A percentile compares a stretch with the other conserved stretches of the same genome.
These are phyloP conservation scores for Zosterops pallidus DNA, from an alignment of 2,113 vertebrate species.

Conservation along the genomic window DNA sequence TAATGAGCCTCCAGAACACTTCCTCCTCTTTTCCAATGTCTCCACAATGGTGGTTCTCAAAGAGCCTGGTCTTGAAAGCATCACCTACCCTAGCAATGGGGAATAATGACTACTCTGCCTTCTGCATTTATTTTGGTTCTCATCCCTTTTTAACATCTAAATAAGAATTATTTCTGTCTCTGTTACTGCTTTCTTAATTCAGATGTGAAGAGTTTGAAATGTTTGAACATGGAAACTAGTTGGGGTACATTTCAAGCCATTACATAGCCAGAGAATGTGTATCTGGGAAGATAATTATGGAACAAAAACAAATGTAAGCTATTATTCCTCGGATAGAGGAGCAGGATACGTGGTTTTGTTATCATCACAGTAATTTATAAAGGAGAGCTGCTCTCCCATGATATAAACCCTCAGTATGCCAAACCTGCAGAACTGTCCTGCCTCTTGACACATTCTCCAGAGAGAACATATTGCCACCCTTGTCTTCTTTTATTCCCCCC, in stretches of 20 bases:
- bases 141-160: not conserved
- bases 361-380: not conserved
- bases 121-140: not conserved
- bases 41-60: not conserved
- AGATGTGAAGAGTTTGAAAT: not conserved
- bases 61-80: not conserved
- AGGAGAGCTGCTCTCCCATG: not conserved
- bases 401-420: not conserved
- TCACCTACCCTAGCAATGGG: rapidly evolving
- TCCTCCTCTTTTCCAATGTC: not conserved
- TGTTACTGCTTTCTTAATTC: not conserved
- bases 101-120: not conserved
- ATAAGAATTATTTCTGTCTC: not conserved
- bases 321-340: not conserved
- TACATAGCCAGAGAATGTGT: not conserved
- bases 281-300: slow-evolving; percentile 19
- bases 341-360: not conserved
- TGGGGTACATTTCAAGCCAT: not conserved
- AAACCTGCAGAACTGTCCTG: not conserved
- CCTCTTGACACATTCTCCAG: not conserved
- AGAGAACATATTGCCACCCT: not conserved
- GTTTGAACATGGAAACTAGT: not conserved
- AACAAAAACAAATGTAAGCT: not conserved
- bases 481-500: not conserved
- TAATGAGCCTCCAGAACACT: not conserved